Conservation (phyloP, 64 coral and sea anemone genomes). For the Pocillopora verrucosa region DNA sequence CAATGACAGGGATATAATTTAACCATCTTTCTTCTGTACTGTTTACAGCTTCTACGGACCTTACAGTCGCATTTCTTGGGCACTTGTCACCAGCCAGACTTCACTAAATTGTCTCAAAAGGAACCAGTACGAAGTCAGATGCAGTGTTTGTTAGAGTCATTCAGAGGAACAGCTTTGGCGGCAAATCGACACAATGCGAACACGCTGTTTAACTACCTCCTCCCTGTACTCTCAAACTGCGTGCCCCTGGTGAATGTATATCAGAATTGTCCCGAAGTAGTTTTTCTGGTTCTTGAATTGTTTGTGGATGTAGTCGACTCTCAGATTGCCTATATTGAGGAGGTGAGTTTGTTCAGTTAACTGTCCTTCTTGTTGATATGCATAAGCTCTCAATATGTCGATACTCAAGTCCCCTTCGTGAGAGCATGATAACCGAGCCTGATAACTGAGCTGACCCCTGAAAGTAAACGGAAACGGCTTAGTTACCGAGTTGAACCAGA, state of each 20-base stretch:
- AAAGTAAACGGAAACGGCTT: too few relatives aligned
- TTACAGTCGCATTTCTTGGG: slow-evolving; percentile 63
- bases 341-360: slow-evolving; percentile 50
- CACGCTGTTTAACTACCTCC: slow-evolving; percentile 65
- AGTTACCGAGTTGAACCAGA: too few relatives aligned
- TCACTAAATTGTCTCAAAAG: slow-evolving; percentile 81
- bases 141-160: slow-evolving; percentile 76
- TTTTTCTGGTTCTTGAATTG: slow-evolving; percentile 77
- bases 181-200: slow-evolving; percentile 55
- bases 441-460: too few relatives aligned
- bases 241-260: slow-evolving; percentile 75
- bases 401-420: too few relatives aligned
- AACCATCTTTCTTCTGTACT: neutral
- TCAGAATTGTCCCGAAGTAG: slow-evolving; percentile 87
- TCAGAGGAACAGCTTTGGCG: slow-evolving; percentile 83
- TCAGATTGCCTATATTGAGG: slow-evolving; percentile 58
- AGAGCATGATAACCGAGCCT: too few relatives aligned
- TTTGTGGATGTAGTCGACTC: slow-evolving; percentile 78
- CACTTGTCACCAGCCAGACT: slow-evolving; percentile 79
- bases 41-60: slow-evolving; percentile 77
- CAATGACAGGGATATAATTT: too few relatives aligned
- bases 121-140: slow-evolving; percentile 73
- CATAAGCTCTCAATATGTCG: neutral
- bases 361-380: neutral
- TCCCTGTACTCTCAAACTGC: slow-evolving; percentile 70